Conservation (phyloP, 2,113 vertebrate genomes). For the Carollia perspicillata region DNA sequence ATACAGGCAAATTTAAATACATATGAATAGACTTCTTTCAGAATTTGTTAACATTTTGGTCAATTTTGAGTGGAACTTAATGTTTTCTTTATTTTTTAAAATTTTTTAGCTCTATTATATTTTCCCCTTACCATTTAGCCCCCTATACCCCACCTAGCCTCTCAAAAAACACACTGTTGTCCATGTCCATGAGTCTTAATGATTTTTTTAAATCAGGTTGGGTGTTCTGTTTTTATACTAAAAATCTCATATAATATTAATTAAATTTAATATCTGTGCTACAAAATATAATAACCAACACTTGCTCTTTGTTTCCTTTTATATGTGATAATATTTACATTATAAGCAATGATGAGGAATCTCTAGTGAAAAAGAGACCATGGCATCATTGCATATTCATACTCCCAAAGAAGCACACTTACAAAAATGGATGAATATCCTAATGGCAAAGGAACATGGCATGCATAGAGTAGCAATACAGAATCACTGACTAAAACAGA, state of each 20-base stretch:
- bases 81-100: neutral
- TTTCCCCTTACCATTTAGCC: too few species aligned
- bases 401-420: neutral
- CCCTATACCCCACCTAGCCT: too few species aligned
- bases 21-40: neutral
- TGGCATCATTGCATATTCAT: neutral
- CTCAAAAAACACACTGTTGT: too few species aligned
- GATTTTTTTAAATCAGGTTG: neutral
- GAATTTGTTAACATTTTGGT: neutral
- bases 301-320: neutral
- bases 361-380: neutral
- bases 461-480: neutral
- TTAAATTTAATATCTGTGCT: too few species aligned
- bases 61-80: neutral
- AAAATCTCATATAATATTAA: neutral
- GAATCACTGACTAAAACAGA: neutral
- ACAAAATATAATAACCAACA: neutral
- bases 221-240: neutral
- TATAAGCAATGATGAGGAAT: neutral
- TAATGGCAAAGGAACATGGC: neutral
- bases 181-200: too few species aligned
- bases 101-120: too few species aligned
- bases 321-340: neutral
- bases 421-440: neutral
- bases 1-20: neutral